phyloP scores from a whole-genome alignment of 1,140 invertebrate genomes.

The Phymorhynchus buccinoides region DNA sequence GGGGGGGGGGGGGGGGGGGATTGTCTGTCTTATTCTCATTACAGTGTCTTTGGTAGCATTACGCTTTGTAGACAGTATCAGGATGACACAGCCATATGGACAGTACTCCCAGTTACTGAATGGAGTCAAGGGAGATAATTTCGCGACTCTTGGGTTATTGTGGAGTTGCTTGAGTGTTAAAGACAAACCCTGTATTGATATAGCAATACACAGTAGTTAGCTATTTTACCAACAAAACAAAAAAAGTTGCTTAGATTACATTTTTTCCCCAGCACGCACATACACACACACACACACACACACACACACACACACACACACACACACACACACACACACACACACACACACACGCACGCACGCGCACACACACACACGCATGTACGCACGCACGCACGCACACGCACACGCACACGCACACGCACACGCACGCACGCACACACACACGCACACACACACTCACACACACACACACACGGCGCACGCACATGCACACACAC shows the following conservation, averaged over 20 bases:
- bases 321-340: not conserved
- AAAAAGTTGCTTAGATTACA: not conserved
- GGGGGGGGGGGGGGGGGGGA: no score
- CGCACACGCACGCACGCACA: conserved; percentile 18
- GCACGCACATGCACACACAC: no score
- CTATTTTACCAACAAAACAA: no score
- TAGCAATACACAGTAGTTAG: no score
- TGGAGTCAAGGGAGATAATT: no score
- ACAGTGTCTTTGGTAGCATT: no score
- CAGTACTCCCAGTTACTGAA: no score
- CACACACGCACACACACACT: conserved; percentile 1
- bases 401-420: not conserved
- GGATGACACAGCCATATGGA: no score
- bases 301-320: not conserved
- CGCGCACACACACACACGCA: not conserved
- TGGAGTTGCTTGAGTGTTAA: not conserved
- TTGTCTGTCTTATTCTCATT: no score
- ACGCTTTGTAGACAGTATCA: no score
- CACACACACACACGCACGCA: not conserved
- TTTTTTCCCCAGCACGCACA: not conserved
- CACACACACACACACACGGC: no score
- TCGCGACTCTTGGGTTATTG: no score
- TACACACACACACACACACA: not conserved
- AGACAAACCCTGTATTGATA: not conserved
- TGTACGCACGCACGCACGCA: not conserved